Percentiles rank a stretch among this genome's conserved stretches.
phyloP scores from a whole-genome alignment of 2,888 invertebrate genomes.

The Odontocolon sp. region DNA sequence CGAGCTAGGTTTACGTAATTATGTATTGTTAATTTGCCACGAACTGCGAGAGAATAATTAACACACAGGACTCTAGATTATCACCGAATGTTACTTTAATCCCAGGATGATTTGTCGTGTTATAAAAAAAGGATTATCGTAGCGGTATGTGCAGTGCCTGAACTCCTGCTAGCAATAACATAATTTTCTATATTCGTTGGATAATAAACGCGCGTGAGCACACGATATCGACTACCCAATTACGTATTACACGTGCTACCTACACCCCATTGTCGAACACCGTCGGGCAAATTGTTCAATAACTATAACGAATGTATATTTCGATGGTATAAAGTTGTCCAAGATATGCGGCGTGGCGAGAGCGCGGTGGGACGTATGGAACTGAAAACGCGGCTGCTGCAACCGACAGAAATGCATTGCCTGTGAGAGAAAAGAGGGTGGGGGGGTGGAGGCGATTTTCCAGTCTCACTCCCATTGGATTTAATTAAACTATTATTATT shows the following conservation, averaged over 20 bases:
- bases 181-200: slow-evolving; percentile 59
- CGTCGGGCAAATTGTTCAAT: slow-evolving; percentile 71
- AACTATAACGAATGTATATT: slow-evolving; percentile 75
- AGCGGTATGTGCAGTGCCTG: no score
- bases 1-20: no score
- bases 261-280: slow-evolving; percentile 45
- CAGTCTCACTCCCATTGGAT: slow-evolving; percentile 61
- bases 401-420: slow-evolving; percentile 73
- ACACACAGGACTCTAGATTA: neutral
- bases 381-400: slow-evolving; percentile 68
- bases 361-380: neutral
- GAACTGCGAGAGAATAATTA: slow-evolving; percentile 8
- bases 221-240: slow-evolving; percentile 57
- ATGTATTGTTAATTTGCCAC: no score
- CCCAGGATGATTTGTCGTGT: slow-evolving; percentile 45
- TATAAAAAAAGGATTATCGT: slow-evolving; percentile 36
- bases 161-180: no score
- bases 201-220: slow-evolving; percentile 50
- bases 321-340: slow-evolving; percentile 72
- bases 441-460: neutral
- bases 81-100: slow-evolving; percentile 36
- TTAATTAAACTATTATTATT: slow-evolving; percentile 78
- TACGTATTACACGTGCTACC: slow-evolving; percentile 72
- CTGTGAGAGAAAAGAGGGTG: slow-evolving; percentile 32
- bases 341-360: slow-evolving; percentile 67